Evolutionary conservation across 2,113 vertebrate genomes (phyloP).

Genomic region (Cromileptes altivelis): DNA sequence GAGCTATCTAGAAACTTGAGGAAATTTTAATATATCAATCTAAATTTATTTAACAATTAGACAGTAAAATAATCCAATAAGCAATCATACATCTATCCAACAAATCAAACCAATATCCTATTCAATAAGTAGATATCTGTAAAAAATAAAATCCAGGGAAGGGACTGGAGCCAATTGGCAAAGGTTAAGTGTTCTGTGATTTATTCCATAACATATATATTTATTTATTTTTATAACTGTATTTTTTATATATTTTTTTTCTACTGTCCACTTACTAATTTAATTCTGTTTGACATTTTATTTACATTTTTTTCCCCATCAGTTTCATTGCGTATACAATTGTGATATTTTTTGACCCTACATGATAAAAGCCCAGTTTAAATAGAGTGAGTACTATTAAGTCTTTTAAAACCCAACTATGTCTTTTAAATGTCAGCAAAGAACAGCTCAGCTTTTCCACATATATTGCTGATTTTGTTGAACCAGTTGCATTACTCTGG

Average conservation of each 20-base stretch:
- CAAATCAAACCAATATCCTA: no score
- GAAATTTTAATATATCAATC: no score
- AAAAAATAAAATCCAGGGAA: no score
- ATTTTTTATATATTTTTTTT: not conserved
- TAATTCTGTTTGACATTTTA: not conserved
- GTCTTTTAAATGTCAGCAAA: not conserved
- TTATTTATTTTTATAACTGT: no score
- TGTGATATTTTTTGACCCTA: not conserved
- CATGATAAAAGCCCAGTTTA: not conserved
- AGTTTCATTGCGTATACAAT: not conserved
- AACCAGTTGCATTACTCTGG: constrained; percentile 2
- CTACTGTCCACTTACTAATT: not conserved
- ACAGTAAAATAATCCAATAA: no score
- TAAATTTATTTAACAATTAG: no score
- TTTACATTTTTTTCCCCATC: not conserved
- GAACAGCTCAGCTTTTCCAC: not conserved
- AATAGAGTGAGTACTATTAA: not conserved
- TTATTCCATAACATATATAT: no score
- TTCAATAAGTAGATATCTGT: no score
- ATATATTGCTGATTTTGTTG: not conserved
- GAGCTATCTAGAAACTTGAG: no score
- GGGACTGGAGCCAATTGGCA: no score
- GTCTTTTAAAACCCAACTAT: not conserved
- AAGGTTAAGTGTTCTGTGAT: no score
- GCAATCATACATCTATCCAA: no score